phyloP scores from a whole-genome alignment of 2,888 invertebrate species.

The Temnothorax unifasciatus region DNA sequence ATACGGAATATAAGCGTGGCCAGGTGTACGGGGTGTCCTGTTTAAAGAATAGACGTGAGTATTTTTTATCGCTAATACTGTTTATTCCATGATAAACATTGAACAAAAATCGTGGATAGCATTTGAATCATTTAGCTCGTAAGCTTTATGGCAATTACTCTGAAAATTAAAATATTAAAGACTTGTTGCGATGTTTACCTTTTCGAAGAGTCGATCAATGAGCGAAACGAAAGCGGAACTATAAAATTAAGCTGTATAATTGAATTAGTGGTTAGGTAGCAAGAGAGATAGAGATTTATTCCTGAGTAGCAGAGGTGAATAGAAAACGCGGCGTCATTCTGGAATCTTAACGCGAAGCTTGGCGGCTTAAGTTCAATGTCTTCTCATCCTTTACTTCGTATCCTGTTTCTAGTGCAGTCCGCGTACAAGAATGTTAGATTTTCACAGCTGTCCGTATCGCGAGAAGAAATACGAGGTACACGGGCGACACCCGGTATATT shows the following conservation, averaged over 20 bases:
- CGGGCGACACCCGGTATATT: conserved; percentile 83
- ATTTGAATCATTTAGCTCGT: not conserved
- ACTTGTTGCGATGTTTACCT: not conserved
- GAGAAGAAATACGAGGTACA: conserved; percentile 78
- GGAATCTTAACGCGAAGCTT: conserved; percentile 67
- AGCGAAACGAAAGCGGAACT: not conserved
- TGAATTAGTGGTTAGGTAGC: not conserved
- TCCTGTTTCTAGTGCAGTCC: conserved; percentile 24
- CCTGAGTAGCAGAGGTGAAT: not conserved
- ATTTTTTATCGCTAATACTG: conserved; percentile 9
- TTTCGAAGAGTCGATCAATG: not conserved
- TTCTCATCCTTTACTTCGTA: conserved; percentile 31
- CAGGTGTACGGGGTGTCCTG: conserved; percentile 81
- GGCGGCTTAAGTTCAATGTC: conserved; percentile 56
- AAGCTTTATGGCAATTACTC: not conserved
- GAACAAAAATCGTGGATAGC: not conserved
- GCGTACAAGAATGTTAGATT: conserved; percentile 65
- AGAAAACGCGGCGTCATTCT: conserved; percentile 64
- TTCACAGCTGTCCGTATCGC: conserved; percentile 59
- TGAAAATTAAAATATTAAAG: not conserved
- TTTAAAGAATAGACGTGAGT: conserved; percentile 37
- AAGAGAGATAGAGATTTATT: not conserved
- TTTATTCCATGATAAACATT: not conserved
- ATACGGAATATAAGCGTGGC: conserved; percentile 77
- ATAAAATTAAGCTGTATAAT: not conserved